Evolutionary conservation across 2,113 vertebrate species (phyloP).

Genomic region (Ciconia stormi): DNA sequence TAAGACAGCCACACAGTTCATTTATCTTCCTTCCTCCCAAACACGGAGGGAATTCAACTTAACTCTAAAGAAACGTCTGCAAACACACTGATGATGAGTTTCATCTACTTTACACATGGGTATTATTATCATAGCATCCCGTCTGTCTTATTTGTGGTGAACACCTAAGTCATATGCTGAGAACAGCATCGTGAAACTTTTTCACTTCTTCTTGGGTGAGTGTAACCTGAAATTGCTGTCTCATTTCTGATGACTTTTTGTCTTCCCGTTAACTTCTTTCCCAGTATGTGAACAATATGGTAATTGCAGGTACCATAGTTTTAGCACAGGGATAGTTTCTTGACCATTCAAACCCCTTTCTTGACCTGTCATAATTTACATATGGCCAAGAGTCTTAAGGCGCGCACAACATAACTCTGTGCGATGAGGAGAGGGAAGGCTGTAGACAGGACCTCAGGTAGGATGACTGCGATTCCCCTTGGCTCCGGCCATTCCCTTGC

Average conservation of each 20-base stretch:
- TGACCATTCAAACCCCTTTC: not conserved
- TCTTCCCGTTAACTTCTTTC: not conserved
- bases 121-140: not conserved
- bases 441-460: not conserved
- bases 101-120: not conserved
- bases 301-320: not conserved
- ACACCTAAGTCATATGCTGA: not conserved
- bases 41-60: not conserved
- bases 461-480: not conserved
- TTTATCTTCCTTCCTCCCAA: not conserved
- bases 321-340: not conserved
- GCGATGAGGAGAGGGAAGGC: not conserved
- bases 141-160: not conserved
- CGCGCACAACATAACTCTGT: accelerated
- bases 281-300: not conserved
- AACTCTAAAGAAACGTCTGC: not conserved
- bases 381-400: not conserved
- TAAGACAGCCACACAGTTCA: not conserved
- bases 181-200: not conserved
- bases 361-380: not conserved
- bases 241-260: not conserved
- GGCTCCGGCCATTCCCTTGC: not conserved
- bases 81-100: not conserved
- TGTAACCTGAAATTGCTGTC: not conserved
- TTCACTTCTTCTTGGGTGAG: not conserved